phyloP scores from a whole-genome alignment of 2,113 vertebrate genomes.

The Aix galericulata region DNA sequence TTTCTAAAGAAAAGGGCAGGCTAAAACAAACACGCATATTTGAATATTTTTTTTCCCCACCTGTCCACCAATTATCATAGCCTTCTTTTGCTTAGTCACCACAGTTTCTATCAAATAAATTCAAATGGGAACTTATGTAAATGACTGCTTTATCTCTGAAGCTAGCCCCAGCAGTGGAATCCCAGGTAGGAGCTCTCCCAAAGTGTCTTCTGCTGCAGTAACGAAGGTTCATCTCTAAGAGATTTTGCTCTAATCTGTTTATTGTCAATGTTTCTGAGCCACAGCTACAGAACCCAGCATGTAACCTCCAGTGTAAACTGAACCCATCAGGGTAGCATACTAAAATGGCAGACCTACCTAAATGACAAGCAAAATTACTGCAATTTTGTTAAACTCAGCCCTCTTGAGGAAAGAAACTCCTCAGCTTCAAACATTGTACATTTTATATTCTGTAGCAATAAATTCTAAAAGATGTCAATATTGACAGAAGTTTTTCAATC shows the following conservation, averaged over 20 bases:
- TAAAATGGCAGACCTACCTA: background rate
- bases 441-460: background rate
- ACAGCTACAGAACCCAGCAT: background rate
- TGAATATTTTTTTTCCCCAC: background rate
- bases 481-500: background rate
- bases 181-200: background rate
- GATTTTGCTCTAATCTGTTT: background rate
- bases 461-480: background rate
- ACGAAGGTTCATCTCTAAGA: rapidly evolving
- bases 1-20: background rate
- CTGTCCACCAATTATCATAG: background rate
- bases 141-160: background rate
- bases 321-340: background rate
- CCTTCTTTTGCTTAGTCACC: background rate
- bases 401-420: background rate
- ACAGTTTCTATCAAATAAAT: background rate
- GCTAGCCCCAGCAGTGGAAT: background rate
- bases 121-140: background rate
- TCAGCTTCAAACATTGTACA: background rate
- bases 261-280: rapidly evolving
- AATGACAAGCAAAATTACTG: background rate
- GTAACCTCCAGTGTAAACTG: background rate
- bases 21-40: background rate
- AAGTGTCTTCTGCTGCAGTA: background rate
- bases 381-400: background rate